Conservation (phyloP, 1,140 invertebrate species). For the Oncopeltus fasciatus region DNA sequence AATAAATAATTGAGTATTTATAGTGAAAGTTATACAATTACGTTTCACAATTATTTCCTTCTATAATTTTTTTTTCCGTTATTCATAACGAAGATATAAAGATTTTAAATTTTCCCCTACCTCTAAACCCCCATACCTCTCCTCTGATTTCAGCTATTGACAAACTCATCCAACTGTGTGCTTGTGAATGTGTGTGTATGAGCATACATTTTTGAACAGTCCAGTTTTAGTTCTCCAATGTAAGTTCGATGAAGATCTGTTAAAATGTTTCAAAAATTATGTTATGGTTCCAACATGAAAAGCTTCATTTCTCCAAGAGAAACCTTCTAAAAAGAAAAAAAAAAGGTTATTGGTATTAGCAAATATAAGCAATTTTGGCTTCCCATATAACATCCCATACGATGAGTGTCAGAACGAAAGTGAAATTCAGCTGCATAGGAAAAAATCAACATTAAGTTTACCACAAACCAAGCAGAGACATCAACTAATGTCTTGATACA, state of each 20-base stretch:
- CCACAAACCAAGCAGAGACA: too few species aligned
- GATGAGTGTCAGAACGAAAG: too few species aligned
- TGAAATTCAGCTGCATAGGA: too few species aligned
- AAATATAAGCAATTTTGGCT: too few species aligned
- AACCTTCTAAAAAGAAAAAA: neutral
- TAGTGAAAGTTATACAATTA: too few species aligned
- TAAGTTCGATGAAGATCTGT: neutral
- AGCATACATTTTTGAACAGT: neutral
- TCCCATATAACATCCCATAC: too few species aligned
- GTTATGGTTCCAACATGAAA: neutral
- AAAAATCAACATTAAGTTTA: too few species aligned
- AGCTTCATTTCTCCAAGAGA: neutral
- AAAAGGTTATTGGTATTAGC: too few species aligned
- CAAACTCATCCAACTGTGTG: neutral
- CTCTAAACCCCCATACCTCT: neutral
- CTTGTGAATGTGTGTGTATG: neutral
- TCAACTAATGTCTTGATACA: too few species aligned
- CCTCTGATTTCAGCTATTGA: neutral
- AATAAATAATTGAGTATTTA: too few species aligned
- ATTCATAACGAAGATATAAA: neutral
- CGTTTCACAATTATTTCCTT: too few species aligned
- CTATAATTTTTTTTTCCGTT: too few species aligned
- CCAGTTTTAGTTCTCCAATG: neutral
- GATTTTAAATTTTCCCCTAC: neutral
- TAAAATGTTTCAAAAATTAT: neutral